Evolutionary conservation across 37 sponge, comb jelly and placozoan species (phyloP).

Genomic region (Ianthella basta): DNA sequence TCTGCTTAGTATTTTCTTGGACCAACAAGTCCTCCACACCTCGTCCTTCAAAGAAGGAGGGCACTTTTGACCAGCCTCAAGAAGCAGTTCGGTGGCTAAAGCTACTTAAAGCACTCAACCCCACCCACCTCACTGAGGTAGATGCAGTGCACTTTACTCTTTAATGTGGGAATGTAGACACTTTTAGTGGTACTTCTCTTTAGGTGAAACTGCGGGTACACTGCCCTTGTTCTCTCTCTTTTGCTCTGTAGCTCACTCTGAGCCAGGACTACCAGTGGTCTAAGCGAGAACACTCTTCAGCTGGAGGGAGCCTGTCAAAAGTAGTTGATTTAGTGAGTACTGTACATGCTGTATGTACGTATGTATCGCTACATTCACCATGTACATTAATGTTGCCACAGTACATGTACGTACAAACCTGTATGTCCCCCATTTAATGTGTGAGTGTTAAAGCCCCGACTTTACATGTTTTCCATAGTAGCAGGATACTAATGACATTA

Average conservation of each 20-base stretch:
- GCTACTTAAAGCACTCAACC: constrained; percentile 51
- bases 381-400: too few species aligned
- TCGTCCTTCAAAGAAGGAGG: constrained; percentile 41
- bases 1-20: constrained; percentile 49
- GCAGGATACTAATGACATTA: too few species aligned
- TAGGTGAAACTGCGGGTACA: neutral
- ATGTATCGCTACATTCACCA: too few species aligned
- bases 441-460: too few species aligned
- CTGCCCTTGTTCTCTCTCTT: neutral
- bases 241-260: constrained; percentile 37
- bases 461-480: too few species aligned
- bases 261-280: constrained; percentile 46
- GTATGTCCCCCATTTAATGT: too few species aligned
- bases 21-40: constrained; percentile 47
- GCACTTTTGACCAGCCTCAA: constrained; percentile 57
- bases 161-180: neutral
- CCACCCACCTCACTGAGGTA: constrained; percentile 40
- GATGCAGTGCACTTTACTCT: too few species aligned
- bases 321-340: constrained; percentile 60
- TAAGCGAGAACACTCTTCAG: constrained; percentile 42
- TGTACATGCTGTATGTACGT: too few species aligned
- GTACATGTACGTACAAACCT: too few species aligned
- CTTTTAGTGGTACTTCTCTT: neutral
- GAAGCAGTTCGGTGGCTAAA: constrained; percentile 61
- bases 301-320: constrained; percentile 44